Base-by-base conservation (phyloP, 2,888 invertebrate species). In the Sinopyrophorus schimmeli region DNA sequence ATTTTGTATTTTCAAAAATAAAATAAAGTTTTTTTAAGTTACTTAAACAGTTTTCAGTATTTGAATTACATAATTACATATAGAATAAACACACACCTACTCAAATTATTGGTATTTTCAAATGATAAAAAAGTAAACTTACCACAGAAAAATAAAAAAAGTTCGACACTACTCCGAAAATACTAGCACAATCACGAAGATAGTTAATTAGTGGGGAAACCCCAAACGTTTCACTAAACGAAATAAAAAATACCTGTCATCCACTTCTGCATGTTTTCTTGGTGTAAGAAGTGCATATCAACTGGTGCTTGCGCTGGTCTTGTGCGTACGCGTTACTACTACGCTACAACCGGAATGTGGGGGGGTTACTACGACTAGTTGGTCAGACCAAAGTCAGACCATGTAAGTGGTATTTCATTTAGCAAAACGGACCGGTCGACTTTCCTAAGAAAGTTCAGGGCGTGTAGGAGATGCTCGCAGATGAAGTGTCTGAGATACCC, bases 371-470 rank as follows among this genome's bases (percentile, higher is more conserved):
- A 71, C 69, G 68, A 57, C 31, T 53, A 63, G 61, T 61, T 52
- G 65, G 54, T 62, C 71, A 59, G 34, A 18, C n/a, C 27, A 26
- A 62, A 20, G 28, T 31, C 47, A 40, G 24, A 23, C 15, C 56
- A 23, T 30, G 37, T 37, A 50, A 47, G 54, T 56, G 58, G 58
- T 49, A 46, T 43, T 34, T 41, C 31, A 53, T 26, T 35, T 6
- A 12, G 30, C 51, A 10, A 26, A 61, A 27, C 54, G 40, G 30
- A 23, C 55, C 64, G 68, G 54, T 27, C 67, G 42, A 52, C 60
- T 67, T 59, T 55, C 63, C 65, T 64, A 69, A 68, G 71, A 70
- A 69, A 70, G 70, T 70, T 70, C 70, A 69, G 67, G 67, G 65
- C 63, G 68, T 67, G 68, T 69, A 67, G 68, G 66, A 66, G 69